Percentiles rank a stretch among this genome's conserved stretches.
phyloP scores from a whole-genome alignment of 2,888 invertebrate species.

The Drosophila planitibia region DNA sequence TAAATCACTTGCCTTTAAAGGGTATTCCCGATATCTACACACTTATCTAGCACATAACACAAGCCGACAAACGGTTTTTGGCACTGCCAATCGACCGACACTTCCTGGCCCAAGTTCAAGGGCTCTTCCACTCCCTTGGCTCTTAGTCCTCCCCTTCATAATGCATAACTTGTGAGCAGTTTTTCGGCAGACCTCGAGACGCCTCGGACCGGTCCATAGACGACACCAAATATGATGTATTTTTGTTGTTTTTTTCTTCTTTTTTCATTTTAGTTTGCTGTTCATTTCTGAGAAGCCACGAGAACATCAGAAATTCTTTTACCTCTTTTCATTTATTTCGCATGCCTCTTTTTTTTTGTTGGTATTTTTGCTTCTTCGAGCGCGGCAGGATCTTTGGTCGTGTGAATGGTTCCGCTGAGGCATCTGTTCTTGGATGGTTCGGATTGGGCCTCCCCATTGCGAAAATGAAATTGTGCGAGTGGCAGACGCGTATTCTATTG shows the following conservation, averaged over 20 bases:
- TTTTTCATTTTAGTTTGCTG: neutral
- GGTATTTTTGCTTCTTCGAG: slow-evolving; percentile 3
- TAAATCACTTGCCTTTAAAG: slow-evolving; percentile 6
- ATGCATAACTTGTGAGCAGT: slow-evolving; percentile 57
- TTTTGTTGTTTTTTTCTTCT: slow-evolving; percentile 18
- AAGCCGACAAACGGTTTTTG: slow-evolving; percentile 5
- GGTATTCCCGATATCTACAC: neutral
- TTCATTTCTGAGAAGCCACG: slow-evolving; percentile 46
- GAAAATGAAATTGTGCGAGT: slow-evolving; percentile 54
- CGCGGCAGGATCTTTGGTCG: slow-evolving; percentile 63
- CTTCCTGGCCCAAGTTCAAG: slow-evolving; percentile 75
- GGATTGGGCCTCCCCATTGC: slow-evolving; percentile 52
- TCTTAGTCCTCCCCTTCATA: slow-evolving; percentile 6
- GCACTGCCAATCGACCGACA: slow-evolving; percentile 59
- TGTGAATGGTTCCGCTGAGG: slow-evolving; percentile 43
- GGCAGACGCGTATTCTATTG: slow-evolving; percentile 50
- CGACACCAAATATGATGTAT: slow-evolving; percentile 47
- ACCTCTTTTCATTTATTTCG: slow-evolving; percentile 38
- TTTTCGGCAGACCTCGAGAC: slow-evolving; percentile 67
- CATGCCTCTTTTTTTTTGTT: slow-evolving; percentile 10
- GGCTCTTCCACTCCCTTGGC: slow-evolving; percentile 41
- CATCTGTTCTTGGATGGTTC: slow-evolving; percentile 8
- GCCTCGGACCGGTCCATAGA: slow-evolving; percentile 33
- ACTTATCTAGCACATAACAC: neutral
- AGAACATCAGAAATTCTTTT: slow-evolving; percentile 50